Evolutionary conservation across 2,888 invertebrate species (phyloP), one percentile per base, ranked within the genome.

Genomic region (Oegoconia quadripuncta): DNA sequence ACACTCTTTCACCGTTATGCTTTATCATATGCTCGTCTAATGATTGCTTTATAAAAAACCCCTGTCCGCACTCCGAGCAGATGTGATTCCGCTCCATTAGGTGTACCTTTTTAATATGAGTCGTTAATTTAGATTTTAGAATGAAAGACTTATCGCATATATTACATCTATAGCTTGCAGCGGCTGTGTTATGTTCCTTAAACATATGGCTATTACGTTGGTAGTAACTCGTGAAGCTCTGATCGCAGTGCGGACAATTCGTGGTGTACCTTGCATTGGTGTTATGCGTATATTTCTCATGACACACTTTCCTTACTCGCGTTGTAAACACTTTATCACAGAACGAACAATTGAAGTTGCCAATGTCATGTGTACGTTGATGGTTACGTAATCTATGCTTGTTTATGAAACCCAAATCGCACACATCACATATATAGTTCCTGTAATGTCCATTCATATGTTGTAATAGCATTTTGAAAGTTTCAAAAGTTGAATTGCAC

Each of bases 361-460:
- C 82, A 0, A 71, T 39, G 0, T 84, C 79, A 25, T 83, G 82
- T 0, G 76, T 83, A 0, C 79, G 53, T 12, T 75, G 70, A 18
- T 86, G 86, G 25, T 73, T 78, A 20, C 64, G 73, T 17, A 84
- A 44, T 8, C 80, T 62, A 29, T 81, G 79, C 22, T 73, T 74
- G 18, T 83, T 84, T 13, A 83, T 73, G 38, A 79, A 86, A 0
- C 84, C 84, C 46, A 76, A 44, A 39, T 83, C 81, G 34, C 86
- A 86, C 0, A 72, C 65, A 1, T 80, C 80, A 18, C 86, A 86
- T 0, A 84, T 64, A 41, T 68, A 83, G 35, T 84, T 83, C 14
- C 83, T 65, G 34, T 82, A 84, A 50, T 84, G 86, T 0, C 77
- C 72, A 17, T 84, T 84, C 84, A 86, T 84, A 11, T 86, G 86